Base-by-base conservation (phyloP, 2,888 invertebrate species). In the Drosophila lacicola region DNA sequence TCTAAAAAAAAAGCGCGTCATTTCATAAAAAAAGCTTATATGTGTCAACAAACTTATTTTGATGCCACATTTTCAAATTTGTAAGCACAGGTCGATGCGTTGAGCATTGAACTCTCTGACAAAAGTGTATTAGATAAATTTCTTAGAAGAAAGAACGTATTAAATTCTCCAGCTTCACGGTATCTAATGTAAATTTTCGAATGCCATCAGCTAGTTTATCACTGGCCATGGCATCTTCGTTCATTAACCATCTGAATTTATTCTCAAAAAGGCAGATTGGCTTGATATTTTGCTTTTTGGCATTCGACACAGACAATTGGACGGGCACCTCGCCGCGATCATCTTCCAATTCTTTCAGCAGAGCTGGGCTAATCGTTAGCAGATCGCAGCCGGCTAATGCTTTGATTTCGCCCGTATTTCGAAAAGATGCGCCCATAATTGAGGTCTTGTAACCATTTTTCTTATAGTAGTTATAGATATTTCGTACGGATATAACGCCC, bases 361-460 rank as follows among this genome's bases (percentile, higher is more conserved):
- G 93, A 88, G 96, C 95, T 0, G 98, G 98, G 90, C 97, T 97
- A 80, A 99, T 99, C 4, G 99, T 99, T 46, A 99, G 94, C 44
- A 98, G 94, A 92, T 99, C 99, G 92, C 99, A 98, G 44, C 99
- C 99, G 42, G 97, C 96, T 63, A 99, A 93, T 47, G 97, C 98
- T 80, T 95, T 95, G 74, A 99, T 97, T 94, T 99, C 98, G 47
- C 95, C 98, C 10, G 95, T 95, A 93, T 99, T 99, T 63, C 99
- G 95, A 94, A 99, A 99, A 0, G 99, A 99, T 2, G 99, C 99
- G 10, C 99, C 99, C 99, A 99, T 99, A 2, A 99, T 98, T 47
- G 97, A 97, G 0, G 99, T 99, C 92, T 97, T 97, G 93, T 99
- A 98, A 8, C 95, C 98, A 92, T 96, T 98, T 93, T 98, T 99